phyloP scores from a whole-genome alignment of 2,113 vertebrate genomes.

The Odontophorus gujanensis region DNA sequence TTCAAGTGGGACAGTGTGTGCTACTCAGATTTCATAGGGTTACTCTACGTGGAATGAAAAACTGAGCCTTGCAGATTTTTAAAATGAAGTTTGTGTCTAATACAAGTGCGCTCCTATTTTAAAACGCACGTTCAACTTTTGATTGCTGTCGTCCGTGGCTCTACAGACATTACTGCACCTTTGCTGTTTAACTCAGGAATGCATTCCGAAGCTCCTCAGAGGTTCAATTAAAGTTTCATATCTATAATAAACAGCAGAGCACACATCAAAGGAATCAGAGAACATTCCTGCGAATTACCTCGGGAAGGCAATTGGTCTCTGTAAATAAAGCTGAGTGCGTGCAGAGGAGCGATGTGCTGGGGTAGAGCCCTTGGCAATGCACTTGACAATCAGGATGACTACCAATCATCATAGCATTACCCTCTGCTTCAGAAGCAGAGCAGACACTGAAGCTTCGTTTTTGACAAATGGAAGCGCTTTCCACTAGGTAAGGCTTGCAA shows the following conservation, averaged over 20 bases:
- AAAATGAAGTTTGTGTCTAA: neutral
- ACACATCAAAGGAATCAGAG: neutral
- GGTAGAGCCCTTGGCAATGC: neutral
- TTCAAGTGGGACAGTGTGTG: neutral
- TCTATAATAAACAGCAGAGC: conserved; percentile 34
- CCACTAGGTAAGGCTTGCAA: neutral
- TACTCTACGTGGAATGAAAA: neutral
- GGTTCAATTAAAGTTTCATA: conserved; percentile 18
- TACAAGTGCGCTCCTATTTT: neutral
- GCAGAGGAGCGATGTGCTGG: neutral
- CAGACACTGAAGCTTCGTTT: neutral
- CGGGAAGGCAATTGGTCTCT: neutral
- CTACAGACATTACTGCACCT: neutral
- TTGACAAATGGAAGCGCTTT: neutral
- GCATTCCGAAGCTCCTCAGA: neutral
- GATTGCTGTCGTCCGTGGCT: neutral
- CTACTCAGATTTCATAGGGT: neutral
- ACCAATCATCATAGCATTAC: neutral
- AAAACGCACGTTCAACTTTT: neutral
- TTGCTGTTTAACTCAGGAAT: neutral
- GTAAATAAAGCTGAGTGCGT: neutral
- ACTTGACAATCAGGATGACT: neutral
- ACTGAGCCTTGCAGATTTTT: neutral
- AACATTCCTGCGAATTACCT: neutral
- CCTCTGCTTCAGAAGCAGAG: neutral